Evolutionary conservation across 2,888 invertebrate genomes (phyloP), one percentile per base, ranked within the genome.

Genomic region (Drosophila acutilabella): DNA sequence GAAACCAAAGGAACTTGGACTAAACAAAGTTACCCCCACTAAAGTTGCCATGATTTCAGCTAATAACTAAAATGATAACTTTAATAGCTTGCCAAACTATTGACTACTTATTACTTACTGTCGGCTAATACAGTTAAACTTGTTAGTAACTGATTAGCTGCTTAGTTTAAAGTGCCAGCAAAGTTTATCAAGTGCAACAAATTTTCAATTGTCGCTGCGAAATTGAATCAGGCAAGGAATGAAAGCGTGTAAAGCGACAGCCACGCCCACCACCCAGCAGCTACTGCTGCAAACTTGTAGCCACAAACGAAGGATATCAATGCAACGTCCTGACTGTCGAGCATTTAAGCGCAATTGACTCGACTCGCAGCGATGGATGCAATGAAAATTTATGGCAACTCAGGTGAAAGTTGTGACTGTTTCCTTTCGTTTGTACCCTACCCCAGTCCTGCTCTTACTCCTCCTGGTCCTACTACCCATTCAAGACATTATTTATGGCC

Each of bases 321-420:
- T 76, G 60, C 61, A 41, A 36, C 52, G 44, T 56, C 20, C 44
- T 38, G 26, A 60, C 45, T 61, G 64, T 60, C 71, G 66, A 64
- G 48, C 64, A 52, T 72, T 78, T 74, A 84, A 87, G 73, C 74
- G 72, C 72, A 65, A 84, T 84, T 81, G 85, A 82, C 68, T 53
- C 61, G 72, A 57, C n/a, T n/a, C 58, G 59, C 54, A 44, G 30
- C 67, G 44, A 57, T 47, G 64, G 48, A 53, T 64, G 72, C 81
- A 52, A 66, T 74, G 66, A 51, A 71, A 84, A 87, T 87, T 83
- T 78, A 87, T 87, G 71, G 76, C 66, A 65, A 51, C 62, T 30
- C 85, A 83, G 82, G 82, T 83, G 82, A 87, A 84, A 81, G 82
- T 84, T 78, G 42, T 65, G 58, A 40, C 40, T 44, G 30, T 50